Evolutionary conservation across 2,113 vertebrate species (phyloP).

Genomic region (Sinocyclocheilus maitianheensis): DNA sequence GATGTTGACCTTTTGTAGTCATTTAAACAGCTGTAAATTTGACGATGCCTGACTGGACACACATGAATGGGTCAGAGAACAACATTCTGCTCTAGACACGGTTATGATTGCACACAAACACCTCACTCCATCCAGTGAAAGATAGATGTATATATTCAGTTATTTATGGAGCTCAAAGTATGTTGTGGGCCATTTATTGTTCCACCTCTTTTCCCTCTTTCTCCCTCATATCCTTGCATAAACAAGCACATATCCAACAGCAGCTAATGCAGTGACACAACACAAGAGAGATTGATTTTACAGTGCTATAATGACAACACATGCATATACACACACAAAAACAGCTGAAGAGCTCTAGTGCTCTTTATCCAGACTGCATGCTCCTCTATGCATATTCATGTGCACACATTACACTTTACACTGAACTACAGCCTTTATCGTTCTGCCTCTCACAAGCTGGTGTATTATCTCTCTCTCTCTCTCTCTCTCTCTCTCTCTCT

Average conservation of each 20-base stretch:
- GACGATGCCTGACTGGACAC: conserved; percentile 10
- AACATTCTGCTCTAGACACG: conserved; percentile 31
- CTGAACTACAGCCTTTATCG: conserved; percentile 25
- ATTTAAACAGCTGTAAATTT: conserved; percentile 9
- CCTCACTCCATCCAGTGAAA: neutral
- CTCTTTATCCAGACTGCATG: conserved; percentile 7
- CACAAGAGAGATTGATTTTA: conserved; percentile 5
- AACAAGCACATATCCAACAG: neutral
- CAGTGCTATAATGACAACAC: conserved; percentile 1
- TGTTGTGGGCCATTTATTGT: conserved; percentile 24
- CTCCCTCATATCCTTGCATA: neutral
- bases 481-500: no score
- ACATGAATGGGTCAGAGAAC: conserved; percentile 38
- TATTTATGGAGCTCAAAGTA: conserved; percentile 38
- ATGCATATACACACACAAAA: neutral
- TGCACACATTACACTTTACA: conserved; percentile 44
- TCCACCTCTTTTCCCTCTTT: conserved; percentile 6
- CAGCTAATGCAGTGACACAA: neutral
- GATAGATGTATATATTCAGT: conserved; percentile 36
- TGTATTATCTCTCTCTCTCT: no score
- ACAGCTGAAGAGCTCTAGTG: conserved; percentile 12
- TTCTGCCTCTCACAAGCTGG: neutral
- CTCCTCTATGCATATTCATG: conserved; percentile 49
- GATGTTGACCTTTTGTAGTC: conserved; percentile 13
- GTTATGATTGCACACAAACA: conserved; percentile 4